Percentiles rank a stretch among this genome's conserved stretches.
These are phyloP conservation scores for Netelia melanura DNA, from an alignment of 2,888 invertebrate genomes.

Conservation along the genomic window DNA sequence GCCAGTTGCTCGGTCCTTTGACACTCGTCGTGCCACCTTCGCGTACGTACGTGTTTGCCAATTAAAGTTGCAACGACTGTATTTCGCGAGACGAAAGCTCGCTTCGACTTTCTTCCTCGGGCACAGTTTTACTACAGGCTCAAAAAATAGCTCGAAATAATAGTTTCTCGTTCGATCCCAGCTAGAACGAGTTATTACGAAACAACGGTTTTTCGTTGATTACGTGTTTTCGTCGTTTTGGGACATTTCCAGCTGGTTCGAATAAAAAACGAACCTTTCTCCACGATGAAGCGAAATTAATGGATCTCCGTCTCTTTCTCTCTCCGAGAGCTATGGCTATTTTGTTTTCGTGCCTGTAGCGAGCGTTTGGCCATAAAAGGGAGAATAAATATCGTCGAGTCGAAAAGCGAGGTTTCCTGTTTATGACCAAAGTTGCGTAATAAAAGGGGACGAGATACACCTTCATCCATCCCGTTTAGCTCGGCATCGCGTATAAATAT, in stretches of 20 bases:
- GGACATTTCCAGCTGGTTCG: conserved; percentile 7
- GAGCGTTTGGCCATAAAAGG: conserved; percentile 62
- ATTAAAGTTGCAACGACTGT: conserved; percentile 68
- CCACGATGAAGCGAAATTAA: background rate
- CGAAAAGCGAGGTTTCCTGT: conserved; percentile 70
- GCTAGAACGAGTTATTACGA: too few species aligned
- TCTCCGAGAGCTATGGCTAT: too few species aligned
- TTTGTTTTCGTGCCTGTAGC: background rate
- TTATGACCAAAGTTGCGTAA: conserved; percentile 75
- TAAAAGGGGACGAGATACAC: conserved; percentile 70
- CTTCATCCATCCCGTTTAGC: conserved; percentile 29
- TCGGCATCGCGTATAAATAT: background rate
- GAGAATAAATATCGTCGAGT: conserved; percentile 74
- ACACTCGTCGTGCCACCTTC: conserved; percentile 4
- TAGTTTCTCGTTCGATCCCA: too few species aligned
- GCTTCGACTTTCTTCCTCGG: conserved; percentile 4
- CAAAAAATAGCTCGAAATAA: background rate
- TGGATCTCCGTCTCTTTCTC: too few species aligned
- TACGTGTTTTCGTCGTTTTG: conserved; percentile 6
- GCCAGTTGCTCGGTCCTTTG: conserved; percentile 61
- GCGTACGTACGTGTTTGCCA: conserved; percentile 61
- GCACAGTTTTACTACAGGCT: background rate
- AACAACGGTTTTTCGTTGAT: background rate
- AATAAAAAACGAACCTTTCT: conserved; percentile 26
- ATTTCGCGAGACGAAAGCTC: conserved; percentile 33